These are phyloP conservation scores for Neogale vison DNA, from an alignment of 2,113 vertebrate species.

Conservation along the genomic window DNA sequence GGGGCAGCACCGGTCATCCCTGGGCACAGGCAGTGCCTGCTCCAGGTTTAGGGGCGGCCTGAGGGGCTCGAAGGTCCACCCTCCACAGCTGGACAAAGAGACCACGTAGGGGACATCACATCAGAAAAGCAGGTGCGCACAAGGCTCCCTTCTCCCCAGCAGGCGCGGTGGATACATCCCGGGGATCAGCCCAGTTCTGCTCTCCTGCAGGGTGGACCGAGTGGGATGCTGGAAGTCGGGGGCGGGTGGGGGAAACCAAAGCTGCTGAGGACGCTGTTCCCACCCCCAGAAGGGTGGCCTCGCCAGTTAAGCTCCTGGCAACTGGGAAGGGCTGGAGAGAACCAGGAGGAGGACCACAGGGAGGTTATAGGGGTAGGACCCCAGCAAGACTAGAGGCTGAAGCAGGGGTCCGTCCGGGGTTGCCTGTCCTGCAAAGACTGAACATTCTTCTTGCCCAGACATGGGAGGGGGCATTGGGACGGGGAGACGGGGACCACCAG, in stretches of 20 bases:
- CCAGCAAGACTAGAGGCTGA: not conserved
- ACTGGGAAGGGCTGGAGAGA: not conserved
- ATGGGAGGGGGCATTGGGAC: fast-evolving
- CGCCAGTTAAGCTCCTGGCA: too few relatives aligned
- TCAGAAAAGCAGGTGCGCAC: not conserved
- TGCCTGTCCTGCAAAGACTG: not conserved
- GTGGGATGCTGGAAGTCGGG: not conserved
- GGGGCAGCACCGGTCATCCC: not conserved
- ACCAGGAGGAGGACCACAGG: not conserved
- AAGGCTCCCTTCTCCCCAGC: not conserved
- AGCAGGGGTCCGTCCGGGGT: not conserved
- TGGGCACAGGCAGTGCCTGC: not conserved
- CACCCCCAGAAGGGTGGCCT: not conserved
- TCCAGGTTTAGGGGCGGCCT: not conserved
- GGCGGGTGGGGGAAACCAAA: not conserved
- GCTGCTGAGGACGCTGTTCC: not conserved
- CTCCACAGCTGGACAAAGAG: not conserved
- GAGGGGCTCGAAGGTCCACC: not conserved
- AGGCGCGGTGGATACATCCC: too few relatives aligned
- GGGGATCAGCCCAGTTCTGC: fast-evolving
- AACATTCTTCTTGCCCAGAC: too few relatives aligned
- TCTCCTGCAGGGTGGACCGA: not conserved
- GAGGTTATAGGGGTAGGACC: not conserved
- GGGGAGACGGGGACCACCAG: not conserved
- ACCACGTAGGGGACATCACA: fast-evolving